Evolutionary conservation across 2,888 invertebrate genomes (phyloP), one percentile per base, ranked within the genome.

Genomic region (Aleiodes alternator): DNA sequence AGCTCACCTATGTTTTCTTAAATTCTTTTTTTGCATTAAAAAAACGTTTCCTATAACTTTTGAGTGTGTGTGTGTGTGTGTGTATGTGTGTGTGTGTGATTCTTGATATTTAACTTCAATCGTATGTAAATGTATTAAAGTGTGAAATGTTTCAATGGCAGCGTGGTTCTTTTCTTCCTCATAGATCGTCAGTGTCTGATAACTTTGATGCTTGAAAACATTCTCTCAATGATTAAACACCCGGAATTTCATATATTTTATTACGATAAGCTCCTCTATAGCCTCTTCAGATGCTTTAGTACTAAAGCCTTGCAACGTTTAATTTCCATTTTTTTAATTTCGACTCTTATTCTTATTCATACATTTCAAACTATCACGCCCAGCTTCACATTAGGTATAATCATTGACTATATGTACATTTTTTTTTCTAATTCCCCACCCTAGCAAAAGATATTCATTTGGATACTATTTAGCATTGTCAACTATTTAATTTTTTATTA

Each of bases 191-290:
- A 69, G 55, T 38, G 34, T 43, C 38, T 51, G 51, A 70, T 51
- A 6, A 59, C 68, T 68, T 72, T 48, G 16, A 9, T 43, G 48
- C 64, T 34, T 38, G 59, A 64, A 61, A 61, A 14, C 61, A 43
- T 61, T 14, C 43, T 61, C 38, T 38, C 31, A 29, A 64, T 38
- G 68, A 85, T 84, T 85, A 83, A 85, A 85, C 86, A 87, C 76
- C 81, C 82, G 82, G 82, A 80, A 85, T 83, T 83, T 84, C 82
- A 79, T 81, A 77, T 69, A 73, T 73, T 57, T 51, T 50, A 61
- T 73, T 80, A 80, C 77, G 78, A 82, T 84, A 86, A 87, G 86
- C 87, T 87, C 86, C 84, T 82, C 82, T 81, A 80, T 76, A 69
- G 57, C 79, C 80, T 78, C 77, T 78, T 83, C 78, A 82, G 85